phyloP scores from a whole-genome alignment of 2,888 invertebrate species.

The Amorpha juglandis region DNA sequence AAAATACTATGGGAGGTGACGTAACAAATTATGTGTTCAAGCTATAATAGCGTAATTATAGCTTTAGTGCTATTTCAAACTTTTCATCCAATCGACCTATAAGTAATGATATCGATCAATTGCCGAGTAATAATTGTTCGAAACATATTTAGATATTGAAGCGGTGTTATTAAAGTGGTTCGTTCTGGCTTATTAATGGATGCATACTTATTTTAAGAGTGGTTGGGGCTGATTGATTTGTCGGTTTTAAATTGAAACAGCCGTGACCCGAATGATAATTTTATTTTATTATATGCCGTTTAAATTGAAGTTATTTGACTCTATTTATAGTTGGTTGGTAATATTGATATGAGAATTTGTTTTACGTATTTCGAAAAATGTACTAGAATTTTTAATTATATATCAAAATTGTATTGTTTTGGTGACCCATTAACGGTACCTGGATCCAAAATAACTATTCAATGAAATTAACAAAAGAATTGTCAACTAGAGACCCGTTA shows the following conservation, averaged over 20 bases:
- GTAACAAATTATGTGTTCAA: no score
- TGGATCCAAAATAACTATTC: no score
- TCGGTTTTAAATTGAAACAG: conserved; percentile 16
- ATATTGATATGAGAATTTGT: background rate
- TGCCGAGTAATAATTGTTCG: background rate
- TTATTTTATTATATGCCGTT: conserved; percentile 1
- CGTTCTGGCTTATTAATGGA: background rate
- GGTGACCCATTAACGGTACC: no score
- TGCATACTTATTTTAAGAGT: conserved; percentile 6
- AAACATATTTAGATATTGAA: conserved; percentile 1
- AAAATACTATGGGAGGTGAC: no score
- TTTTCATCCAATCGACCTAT: background rate
- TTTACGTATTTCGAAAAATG: no score
- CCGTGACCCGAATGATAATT: conserved; percentile 19
- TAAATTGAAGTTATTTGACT: background rate
- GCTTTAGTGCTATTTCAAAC: no score
- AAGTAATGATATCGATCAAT: background rate
- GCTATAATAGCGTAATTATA: no score
- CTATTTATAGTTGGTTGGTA: background rate
- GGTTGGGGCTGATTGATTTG: conserved; percentile 7
- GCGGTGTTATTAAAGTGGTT: conserved; percentile 6
- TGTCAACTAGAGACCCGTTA: no score
- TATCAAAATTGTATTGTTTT: no score
- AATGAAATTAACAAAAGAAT: no score
- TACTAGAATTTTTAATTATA: no score